Evolutionary conservation across 2,113 vertebrate species (phyloP), one percentile per base, ranked within the genome.

Genomic region (Chlorodrepanis virens): DNA sequence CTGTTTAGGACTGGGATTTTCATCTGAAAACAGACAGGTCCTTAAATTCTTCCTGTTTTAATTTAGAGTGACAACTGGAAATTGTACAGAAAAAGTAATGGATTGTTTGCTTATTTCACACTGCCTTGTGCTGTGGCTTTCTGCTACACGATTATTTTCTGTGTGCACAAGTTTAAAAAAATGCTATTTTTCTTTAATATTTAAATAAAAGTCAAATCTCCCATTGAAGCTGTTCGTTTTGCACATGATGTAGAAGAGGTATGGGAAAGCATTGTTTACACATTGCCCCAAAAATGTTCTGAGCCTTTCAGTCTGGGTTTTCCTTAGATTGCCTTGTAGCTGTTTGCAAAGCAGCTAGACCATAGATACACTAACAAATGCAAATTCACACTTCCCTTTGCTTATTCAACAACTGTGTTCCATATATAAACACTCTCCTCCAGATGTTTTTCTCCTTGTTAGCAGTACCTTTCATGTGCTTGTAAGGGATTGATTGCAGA

Each of bases 401-500:
- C 82, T 83, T 77, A 77, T 24, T 89, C 79, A 91, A 63, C 74
- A 92, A 37, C 81, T 47, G 33, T 83, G 33, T 71, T 89, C 82
- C 40, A 17, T 76, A 74, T 63, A 86, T 54, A 87, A 93, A 70
- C 24, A 12, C 23, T 50, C 16, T 53, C 31, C 31, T 76, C 74
- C 90, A 94, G 89, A 85, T 96, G 87, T 90, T 96, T 96, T 88
- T 88, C 33, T 63, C 82, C 75, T 90, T 87, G 70, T 85, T 91
- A 91, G 67, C 33, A 40, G 40, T 72, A 65, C 39, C 50, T 91
- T 85, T 87, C 24, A 5, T 52, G 40, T 65, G 53, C 39, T 75
- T 44, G 9, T 65, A 49, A 42, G 0, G 4, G 61, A 28, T 42
- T 40, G 67, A 28, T 42, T 40, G 67, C 89, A 85, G 70, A 76